Percentiles rank a stretch among this genome's conserved stretches.
Evolutionary conservation across 2,797 vertebrate genomes (phyloP).

Genomic region (Chaunax sp.): DNA sequence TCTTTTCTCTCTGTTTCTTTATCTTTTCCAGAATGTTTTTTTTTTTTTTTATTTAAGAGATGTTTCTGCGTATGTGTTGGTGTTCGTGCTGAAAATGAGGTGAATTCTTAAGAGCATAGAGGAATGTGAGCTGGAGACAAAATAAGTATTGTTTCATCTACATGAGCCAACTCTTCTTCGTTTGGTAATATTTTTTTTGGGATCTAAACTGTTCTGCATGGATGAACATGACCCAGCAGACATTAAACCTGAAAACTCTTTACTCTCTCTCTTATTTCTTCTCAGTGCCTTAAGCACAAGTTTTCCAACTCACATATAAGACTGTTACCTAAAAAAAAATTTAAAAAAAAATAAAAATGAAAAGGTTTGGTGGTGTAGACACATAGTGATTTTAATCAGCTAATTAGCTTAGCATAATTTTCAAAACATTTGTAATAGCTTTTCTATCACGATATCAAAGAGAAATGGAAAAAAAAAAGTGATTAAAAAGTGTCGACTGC

Average conservation of each 20-base stretch:
- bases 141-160: slow-evolving; percentile 63
- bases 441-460: slow-evolving; percentile 45
- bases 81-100: slow-evolving; percentile 53
- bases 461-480: not conserved
- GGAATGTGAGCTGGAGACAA: slow-evolving; percentile 68
- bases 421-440: slow-evolving; percentile 64
- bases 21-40: slow-evolving; percentile 61
- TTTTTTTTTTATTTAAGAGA: too few species aligned
- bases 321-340: slow-evolving; percentile 42
- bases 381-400: slow-evolving; percentile 71
- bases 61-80: slow-evolving; percentile 39
- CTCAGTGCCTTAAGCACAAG: slow-evolving; percentile 62
- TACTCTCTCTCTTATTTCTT: slow-evolving; percentile 72
- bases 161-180: slow-evolving; percentile 31
- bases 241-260: slow-evolving; percentile 66
- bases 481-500: slow-evolving; percentile 12
- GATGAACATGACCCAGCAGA: slow-evolving; percentile 66
- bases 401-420: slow-evolving; percentile 72
- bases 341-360: slow-evolving; percentile 14
- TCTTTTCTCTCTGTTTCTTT: slow-evolving; percentile 64
- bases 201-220: slow-evolving; percentile 41
- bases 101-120: slow-evolving; percentile 61
- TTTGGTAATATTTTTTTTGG: slow-evolving; percentile 63
- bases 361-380: slow-evolving; percentile 57
- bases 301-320: slow-evolving; percentile 67